Conservation (phyloP, 2,113 vertebrate species). For the Spheniscus mendiculus region DNA sequence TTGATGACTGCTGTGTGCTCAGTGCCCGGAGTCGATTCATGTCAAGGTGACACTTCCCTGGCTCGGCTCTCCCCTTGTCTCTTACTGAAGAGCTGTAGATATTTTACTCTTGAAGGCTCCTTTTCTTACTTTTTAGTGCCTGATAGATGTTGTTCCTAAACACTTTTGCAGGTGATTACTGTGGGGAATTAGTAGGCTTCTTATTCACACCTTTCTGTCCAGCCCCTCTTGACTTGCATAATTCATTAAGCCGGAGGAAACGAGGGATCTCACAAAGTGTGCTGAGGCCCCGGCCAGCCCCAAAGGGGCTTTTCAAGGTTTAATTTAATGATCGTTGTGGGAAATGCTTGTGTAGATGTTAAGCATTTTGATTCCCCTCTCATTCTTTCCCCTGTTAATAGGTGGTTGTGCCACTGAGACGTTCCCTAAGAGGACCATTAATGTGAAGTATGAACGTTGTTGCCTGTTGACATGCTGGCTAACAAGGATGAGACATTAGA, state of each 20-base stretch:
- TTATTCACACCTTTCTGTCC: constrained; percentile 57
- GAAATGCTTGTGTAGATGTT: not conserved
- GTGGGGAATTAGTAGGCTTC: constrained; percentile 41
- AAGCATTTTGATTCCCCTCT: not conserved
- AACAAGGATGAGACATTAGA: not conserved
- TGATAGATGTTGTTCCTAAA: constrained; percentile 43
- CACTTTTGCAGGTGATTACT: constrained; percentile 62
- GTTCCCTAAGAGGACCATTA: not conserved
- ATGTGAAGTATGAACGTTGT: not conserved
- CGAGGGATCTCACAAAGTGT: not conserved
- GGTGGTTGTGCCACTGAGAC: not conserved
- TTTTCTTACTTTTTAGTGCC: constrained; percentile 1
- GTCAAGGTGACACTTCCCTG: constrained; percentile 53
- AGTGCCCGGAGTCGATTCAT: not conserved
- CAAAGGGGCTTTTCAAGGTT: not conserved
- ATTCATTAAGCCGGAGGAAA: constrained; percentile 58
- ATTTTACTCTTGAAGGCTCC: not conserved
- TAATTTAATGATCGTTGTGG: not conserved
- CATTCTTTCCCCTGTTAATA: constrained; percentile 36
- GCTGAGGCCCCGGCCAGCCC: not conserved
- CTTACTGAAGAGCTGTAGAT: not conserved
- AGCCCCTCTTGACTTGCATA: constrained; percentile 23
- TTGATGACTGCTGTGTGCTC: constrained; percentile 45
- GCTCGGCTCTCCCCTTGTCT: not conserved
- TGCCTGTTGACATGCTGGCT: not conserved